These are phyloP conservation scores for Eulithis testata DNA, from an alignment of 2,888 invertebrate genomes.

Conservation along the genomic window DNA sequence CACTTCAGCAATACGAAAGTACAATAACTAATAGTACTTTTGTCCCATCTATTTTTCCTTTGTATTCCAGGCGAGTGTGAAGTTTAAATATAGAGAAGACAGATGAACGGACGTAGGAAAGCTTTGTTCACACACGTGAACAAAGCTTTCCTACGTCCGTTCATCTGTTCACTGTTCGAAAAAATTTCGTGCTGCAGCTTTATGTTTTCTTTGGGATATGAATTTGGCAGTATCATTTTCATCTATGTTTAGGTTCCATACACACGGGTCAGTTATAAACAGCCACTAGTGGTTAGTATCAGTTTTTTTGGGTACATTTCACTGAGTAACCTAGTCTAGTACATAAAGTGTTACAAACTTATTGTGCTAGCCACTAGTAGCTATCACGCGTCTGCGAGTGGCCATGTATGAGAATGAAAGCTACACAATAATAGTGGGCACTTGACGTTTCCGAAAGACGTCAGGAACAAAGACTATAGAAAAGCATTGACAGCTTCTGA, in stretches of 20 bases:
- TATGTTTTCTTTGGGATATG: background rate
- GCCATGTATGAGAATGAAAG: too few species aligned
- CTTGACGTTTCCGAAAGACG: slow-evolving; percentile 20
- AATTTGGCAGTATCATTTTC: too few species aligned
- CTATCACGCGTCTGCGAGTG: too few species aligned
- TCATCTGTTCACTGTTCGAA: slow-evolving; percentile 13
- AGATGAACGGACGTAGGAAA: too few species aligned
- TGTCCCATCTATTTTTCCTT: slow-evolving; percentile 23
- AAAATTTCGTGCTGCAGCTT: slow-evolving; percentile 4
- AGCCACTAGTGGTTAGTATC: too few species aligned
- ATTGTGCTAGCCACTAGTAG: too few species aligned
- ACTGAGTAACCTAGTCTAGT: too few species aligned
- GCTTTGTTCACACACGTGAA: too few species aligned
- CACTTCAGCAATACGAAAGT: slow-evolving; percentile 6
- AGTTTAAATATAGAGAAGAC: slow-evolving; percentile 24
- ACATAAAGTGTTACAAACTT: too few species aligned
- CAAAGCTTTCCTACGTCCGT: slow-evolving; percentile 14
- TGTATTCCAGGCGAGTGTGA: slow-evolving; percentile 33
- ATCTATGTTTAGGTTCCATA: too few species aligned
- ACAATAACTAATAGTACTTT: background rate
- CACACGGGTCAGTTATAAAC: too few species aligned
- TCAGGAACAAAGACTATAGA: slow-evolving; percentile 14
- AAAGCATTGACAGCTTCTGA: slow-evolving; percentile 5
- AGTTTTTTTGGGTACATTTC: too few species aligned
- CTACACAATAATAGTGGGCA: background rate